These are phyloP conservation scores for Alligator mississippiensis DNA, from an alignment of 2,113 vertebrate genomes.

Conservation along the genomic window DNA sequence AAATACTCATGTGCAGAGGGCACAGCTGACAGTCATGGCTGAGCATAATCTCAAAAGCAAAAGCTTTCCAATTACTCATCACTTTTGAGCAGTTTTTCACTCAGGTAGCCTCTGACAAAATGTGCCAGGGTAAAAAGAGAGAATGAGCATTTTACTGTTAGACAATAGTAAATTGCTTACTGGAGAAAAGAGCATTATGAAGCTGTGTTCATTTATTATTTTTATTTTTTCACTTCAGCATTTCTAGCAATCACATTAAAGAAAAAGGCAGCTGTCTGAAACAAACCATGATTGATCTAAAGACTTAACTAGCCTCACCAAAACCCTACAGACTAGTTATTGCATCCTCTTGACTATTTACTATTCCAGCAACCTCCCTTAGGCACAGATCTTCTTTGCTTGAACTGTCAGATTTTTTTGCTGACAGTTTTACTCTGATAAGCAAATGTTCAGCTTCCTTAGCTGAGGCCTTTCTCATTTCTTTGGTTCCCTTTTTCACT, in stretches of 20 bases:
- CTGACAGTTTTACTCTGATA: not conserved
- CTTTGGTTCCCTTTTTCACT: conserved; percentile 28
- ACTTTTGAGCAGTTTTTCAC: not conserved
- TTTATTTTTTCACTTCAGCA: conserved; percentile 23
- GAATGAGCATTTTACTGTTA: not conserved
- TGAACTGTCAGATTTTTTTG: not conserved
- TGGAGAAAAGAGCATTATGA: conserved; percentile 28
- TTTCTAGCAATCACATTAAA: conserved; percentile 42
- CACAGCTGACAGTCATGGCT: not conserved
- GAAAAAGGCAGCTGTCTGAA: conserved; percentile 34
- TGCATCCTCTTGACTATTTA: not conserved
- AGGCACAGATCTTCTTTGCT: not conserved
- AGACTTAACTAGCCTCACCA: conserved; percentile 12
- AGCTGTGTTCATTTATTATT: conserved; percentile 2
- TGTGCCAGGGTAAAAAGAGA: not conserved
- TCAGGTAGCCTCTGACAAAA: not conserved
- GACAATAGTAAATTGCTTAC: conserved; percentile 19
- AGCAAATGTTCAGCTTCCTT: not conserved
- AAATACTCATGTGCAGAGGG: not conserved
- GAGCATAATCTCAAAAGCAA: not conserved
- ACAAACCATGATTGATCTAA: conserved; percentile 8
- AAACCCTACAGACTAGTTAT: not conserved
- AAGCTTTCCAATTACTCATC: not conserved
- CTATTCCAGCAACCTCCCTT: not conserved
- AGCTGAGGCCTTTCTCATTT: not conserved